These are phyloP conservation scores for Leucopternis melanops DNA, from an alignment of 2,113 vertebrate species.

Conservation along the genomic window DNA sequence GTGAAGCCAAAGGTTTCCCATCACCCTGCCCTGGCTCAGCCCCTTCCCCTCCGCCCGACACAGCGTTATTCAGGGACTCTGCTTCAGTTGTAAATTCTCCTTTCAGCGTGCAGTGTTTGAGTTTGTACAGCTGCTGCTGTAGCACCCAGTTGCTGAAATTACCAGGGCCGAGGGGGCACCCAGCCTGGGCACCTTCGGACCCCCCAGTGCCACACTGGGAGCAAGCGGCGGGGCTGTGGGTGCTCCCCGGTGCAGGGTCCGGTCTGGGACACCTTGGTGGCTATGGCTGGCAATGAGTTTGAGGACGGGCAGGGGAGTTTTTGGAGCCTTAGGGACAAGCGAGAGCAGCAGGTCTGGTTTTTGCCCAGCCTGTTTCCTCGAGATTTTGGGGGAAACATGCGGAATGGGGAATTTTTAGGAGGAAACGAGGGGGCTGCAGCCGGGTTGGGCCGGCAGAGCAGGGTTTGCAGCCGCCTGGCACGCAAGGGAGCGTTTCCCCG, in stretches of 20 bases:
- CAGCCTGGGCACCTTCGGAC: not conserved
- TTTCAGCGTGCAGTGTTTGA: not conserved
- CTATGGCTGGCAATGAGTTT: not conserved
- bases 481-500: not conserved
- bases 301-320: not conserved
- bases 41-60: not conserved
- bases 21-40: not conserved
- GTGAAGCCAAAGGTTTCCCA: not conserved
- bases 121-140: not conserved
- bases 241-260: fast-evolving
- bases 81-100: not conserved
- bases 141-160: not conserved
- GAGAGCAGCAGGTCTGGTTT: not conserved
- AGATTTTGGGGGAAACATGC: fast-evolving
- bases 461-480: not conserved
- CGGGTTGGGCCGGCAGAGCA: fast-evolving
- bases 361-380: not conserved
- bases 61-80: fast-evolving
- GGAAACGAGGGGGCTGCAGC: not conserved
- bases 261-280: not conserved
- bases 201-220: fast-evolving
- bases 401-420: not conserved
- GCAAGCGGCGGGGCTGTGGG: not conserved
- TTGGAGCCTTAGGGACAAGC: not conserved
- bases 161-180: not conserved